Conservation (phyloP, 2,888 invertebrate genomes). For the Perizoma affinitatum region DNA sequence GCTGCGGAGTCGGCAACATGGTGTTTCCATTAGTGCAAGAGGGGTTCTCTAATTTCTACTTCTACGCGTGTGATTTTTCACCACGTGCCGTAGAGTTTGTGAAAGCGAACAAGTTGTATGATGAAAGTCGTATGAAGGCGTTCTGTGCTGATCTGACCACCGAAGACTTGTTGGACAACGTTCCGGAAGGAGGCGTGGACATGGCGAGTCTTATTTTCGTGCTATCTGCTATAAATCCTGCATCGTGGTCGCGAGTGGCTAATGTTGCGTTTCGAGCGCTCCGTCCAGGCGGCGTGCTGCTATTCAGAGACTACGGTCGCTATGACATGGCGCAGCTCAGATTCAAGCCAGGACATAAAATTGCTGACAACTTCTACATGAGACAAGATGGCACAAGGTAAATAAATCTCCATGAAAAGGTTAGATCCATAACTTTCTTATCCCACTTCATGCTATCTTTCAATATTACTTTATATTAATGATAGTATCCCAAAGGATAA, state of each 20-base stretch:
- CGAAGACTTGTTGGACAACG: slow-evolving; percentile 85
- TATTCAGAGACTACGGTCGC: slow-evolving; percentile 97
- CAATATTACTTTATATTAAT: too few species aligned
- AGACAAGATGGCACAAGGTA: slow-evolving; percentile 97
- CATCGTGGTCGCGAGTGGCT: slow-evolving; percentile 87
- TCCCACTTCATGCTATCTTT: too few species aligned
- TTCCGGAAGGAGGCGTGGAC: slow-evolving; percentile 85
- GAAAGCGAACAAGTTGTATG: slow-evolving; percentile 87
- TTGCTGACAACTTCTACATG: slow-evolving; percentile 96
- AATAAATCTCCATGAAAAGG: neutral
- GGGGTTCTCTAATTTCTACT: slow-evolving; percentile 85
- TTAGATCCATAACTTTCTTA: too few species aligned
- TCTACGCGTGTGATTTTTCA: slow-evolving; percentile 96
- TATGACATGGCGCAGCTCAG: slow-evolving; percentile 98
- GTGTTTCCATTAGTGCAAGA: slow-evolving; percentile 95
- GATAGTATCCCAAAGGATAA: too few species aligned
- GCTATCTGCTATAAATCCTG: slow-evolving; percentile 96
- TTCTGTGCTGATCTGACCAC: slow-evolving; percentile 94
- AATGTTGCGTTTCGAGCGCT: slow-evolving; percentile 87
- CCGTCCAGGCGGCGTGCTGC: slow-evolving; percentile 90
- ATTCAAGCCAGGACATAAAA: slow-evolving; percentile 96
- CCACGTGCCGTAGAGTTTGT: slow-evolving; percentile 95
- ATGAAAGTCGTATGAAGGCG: slow-evolving; percentile 86
- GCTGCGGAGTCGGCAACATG: slow-evolving; percentile 99
- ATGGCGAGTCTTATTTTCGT: slow-evolving; percentile 97